These are phyloP conservation scores for Bombus balteatus DNA, from an alignment of 1,140 invertebrate genomes.

Conservation along the genomic window DNA sequence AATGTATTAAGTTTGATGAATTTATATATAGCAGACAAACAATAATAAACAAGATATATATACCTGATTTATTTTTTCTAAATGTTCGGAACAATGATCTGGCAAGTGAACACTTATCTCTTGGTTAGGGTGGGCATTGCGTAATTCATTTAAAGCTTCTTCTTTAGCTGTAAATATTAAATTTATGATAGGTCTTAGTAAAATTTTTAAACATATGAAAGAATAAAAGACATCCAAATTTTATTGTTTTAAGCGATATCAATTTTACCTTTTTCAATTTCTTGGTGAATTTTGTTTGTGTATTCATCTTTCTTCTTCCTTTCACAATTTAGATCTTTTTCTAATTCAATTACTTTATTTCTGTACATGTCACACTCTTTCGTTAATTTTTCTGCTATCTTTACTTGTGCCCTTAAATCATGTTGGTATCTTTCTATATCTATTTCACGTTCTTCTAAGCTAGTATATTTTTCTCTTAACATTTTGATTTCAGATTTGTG, in stretches of 20 bases:
- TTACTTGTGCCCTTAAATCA: slow-evolving; percentile 72
- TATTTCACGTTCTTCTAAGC: slow-evolving; percentile 66
- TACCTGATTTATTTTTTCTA: slow-evolving; percentile 78
- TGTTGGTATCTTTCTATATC: slow-evolving; percentile 68
- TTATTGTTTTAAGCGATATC: slow-evolving; percentile 20
- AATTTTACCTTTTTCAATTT: slow-evolving; percentile 75
- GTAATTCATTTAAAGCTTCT: slow-evolving; percentile 75
- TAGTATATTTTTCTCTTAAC: slow-evolving; percentile 73
- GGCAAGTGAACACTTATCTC: slow-evolving; percentile 75
- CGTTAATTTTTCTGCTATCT: slow-evolving; percentile 69
- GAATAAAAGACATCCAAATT: not conserved
- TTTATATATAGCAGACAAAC: slow-evolving; percentile 26
- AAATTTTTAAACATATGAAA: not conserved
- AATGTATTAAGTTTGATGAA: slow-evolving; percentile 28
- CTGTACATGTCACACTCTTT: slow-evolving; percentile 73
- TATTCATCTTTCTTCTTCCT: slow-evolving; percentile 73
- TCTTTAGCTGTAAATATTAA: slow-evolving; percentile 74
- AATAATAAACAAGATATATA: slow-evolving; percentile 25
- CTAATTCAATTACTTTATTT: slow-evolving; percentile 75
- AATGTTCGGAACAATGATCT: slow-evolving; percentile 78
- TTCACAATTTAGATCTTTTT: slow-evolving; percentile 75
- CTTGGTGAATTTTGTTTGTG: slow-evolving; percentile 73
- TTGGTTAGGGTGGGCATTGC: slow-evolving; percentile 75
- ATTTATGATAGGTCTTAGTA: slow-evolving; percentile 19
- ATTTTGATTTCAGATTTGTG: slow-evolving; percentile 75